These are phyloP conservation scores for Arctia plantaginis DNA, from an alignment of 2,888 invertebrate species.

Conservation along the genomic window DNA sequence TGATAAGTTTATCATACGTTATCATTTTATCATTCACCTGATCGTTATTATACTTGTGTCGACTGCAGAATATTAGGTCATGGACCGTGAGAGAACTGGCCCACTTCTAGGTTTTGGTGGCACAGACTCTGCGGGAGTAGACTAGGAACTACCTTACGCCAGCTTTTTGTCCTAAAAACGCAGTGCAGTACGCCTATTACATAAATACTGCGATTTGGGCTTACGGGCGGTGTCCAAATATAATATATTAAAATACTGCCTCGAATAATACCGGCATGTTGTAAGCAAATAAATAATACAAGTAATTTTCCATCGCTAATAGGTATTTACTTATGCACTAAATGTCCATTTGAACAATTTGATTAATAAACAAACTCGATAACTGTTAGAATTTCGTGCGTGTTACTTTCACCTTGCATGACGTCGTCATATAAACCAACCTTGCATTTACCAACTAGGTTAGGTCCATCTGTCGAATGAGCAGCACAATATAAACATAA, in stretches of 20 bases:
- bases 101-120: too few species aligned
- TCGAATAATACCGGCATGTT: background rate
- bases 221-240: background rate
- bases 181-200: background rate
- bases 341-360: background rate
- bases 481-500: background rate
- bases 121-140: too few species aligned
- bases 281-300: background rate
- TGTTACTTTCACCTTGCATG: background rate
- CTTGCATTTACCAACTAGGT: background rate
- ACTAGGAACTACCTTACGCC: too few species aligned
- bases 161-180: background rate
- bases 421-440: background rate
- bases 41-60: background rate
- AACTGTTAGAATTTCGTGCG: background rate
- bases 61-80: background rate
- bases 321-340: background rate
- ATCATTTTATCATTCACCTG: background rate
- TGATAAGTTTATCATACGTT: background rate
- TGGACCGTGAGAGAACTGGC: too few species aligned
- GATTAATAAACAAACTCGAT: background rate
- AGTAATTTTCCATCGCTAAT: background rate
- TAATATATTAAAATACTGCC: background rate
- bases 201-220: background rate
- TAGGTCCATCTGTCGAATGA: background rate